These are phyloP conservation scores for Solenodon paradoxus DNA, from an alignment of 2,113 vertebrate species.

Conservation along the genomic window DNA sequence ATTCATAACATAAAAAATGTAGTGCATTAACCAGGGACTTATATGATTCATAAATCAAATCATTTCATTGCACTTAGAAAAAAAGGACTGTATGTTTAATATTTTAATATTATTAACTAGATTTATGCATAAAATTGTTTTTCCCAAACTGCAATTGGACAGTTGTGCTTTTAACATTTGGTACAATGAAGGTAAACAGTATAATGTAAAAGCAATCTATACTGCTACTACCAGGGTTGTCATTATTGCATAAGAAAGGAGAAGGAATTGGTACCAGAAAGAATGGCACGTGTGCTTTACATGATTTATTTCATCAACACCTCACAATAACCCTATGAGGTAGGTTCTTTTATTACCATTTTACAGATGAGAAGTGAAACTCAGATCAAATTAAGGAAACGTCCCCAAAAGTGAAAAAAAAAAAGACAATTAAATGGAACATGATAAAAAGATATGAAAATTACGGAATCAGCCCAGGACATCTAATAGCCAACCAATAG, in stretches of 20 bases:
- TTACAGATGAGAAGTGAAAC: background rate
- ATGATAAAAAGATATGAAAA: background rate
- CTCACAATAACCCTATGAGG: background rate
- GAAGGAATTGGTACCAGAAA: background rate
- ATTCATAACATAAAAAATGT: no score
- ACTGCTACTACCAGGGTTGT: background rate
- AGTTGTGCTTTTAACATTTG: background rate
- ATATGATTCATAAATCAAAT: no score
- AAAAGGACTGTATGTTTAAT: no score
- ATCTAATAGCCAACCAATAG: background rate
- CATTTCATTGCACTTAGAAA: no score
- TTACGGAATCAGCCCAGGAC: background rate
- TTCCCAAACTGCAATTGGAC: background rate
- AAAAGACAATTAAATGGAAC: conserved; percentile 13
- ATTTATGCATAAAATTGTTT: background rate
- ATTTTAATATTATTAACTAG: background rate
- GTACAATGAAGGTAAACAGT: background rate
- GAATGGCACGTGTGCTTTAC: no score
- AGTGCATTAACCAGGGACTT: no score
- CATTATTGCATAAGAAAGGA: background rate
- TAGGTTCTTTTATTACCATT: no score
- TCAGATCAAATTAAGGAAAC: background rate
- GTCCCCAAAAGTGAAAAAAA: background rate
- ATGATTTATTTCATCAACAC: background rate
- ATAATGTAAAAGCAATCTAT: background rate